These are phyloP conservation scores for Anguilla japonica DNA, from an alignment of 2,113 vertebrate genomes.

Conservation along the genomic window DNA sequence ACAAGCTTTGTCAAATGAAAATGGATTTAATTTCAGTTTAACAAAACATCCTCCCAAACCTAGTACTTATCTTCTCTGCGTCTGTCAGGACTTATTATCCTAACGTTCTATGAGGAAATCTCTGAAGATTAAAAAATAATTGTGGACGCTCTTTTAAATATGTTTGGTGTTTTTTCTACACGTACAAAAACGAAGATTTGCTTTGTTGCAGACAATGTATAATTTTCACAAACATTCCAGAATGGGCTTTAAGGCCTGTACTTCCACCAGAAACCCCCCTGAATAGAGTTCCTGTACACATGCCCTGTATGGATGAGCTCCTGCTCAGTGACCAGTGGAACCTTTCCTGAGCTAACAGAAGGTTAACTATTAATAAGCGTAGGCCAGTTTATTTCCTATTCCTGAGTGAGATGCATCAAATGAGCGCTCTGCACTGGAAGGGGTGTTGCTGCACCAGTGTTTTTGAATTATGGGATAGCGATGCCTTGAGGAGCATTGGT, in stretches of 20 bases:
- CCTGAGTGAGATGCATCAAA: slow-evolving; percentile 28
- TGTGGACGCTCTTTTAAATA: not conserved
- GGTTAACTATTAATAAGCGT: slow-evolving; percentile 47
- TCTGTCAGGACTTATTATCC: not conserved
- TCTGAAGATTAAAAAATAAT: not conserved
- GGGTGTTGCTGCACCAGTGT: not conserved
- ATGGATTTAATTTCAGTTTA: not conserved
- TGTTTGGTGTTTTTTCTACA: not conserved
- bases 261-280: not conserved
- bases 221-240: not conserved
- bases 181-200: not conserved
- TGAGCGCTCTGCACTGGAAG: slow-evolving; percentile 3
- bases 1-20: not conserved
- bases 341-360: slow-evolving; percentile 2
- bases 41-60: not conserved
- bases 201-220: not conserved
- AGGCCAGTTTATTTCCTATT: slow-evolving; percentile 20
- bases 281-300: slow-evolving; percentile 21
- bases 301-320: slow-evolving; percentile 2
- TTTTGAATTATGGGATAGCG: not conserved
- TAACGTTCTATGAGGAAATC: not conserved
- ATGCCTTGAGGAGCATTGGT: no score
- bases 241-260: not conserved
- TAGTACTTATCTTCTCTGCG: not conserved
- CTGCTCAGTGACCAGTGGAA: slow-evolving; percentile 22